Evolutionary conservation across 2,113 vertebrate species (phyloP).

Genomic region (Protobothrops mucrosquamatus): DNA sequence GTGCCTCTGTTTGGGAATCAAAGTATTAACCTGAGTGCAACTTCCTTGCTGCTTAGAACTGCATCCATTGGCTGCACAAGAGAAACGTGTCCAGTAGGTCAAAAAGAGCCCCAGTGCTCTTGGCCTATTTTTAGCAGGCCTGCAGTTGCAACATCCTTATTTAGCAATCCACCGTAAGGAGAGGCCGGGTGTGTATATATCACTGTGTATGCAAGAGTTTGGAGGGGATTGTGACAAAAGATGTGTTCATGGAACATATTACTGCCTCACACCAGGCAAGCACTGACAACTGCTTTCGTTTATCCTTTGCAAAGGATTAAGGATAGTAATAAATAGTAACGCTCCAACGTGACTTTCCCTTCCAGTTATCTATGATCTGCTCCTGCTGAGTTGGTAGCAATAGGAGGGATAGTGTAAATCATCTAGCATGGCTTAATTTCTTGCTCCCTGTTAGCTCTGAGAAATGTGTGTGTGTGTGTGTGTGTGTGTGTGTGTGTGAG

Average conservation of each 20-base stretch:
- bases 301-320: constrained; percentile 36
- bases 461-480: neutral
- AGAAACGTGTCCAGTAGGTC: neutral
- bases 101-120: constrained; percentile 19
- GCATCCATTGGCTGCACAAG: neutral
- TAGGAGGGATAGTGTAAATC: constrained; percentile 11
- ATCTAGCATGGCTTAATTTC: constrained; percentile 35
- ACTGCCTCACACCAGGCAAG: constrained; percentile 9
- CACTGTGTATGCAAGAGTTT: constrained; percentile 10
- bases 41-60: neutral
- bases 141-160: constrained; percentile 54
- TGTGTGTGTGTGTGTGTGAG: too few relatives aligned
- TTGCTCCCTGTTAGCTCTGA: neutral
- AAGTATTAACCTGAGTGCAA: neutral
- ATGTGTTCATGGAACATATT: neutral
- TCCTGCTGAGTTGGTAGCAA: neutral
- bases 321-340: constrained; percentile 58
- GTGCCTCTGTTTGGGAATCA: neutral
- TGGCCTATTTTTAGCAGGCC: constrained; percentile 62
- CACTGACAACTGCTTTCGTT: constrained; percentile 52
- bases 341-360: neutral
- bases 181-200: neutral
- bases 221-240: constrained; percentile 18
- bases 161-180: constrained; percentile 45
- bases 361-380: neutral